Base-by-base conservation (phyloP, 2,888 invertebrate genomes). In the Sceliomorpha sp. region DNA sequence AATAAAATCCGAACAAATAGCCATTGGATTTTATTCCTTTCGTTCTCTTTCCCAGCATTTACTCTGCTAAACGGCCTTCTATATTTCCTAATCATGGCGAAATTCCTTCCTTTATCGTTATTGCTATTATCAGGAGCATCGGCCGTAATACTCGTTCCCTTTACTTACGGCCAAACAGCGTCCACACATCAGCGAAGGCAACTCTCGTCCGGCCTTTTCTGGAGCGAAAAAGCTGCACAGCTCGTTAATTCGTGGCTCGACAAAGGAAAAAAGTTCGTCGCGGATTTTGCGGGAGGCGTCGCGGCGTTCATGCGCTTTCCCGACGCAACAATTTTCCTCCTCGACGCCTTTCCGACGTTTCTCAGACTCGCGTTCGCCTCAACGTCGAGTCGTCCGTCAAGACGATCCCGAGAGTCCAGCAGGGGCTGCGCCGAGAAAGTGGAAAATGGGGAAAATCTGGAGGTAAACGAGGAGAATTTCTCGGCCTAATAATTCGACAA, bases 11-110 rank as follows among this genome's bases (percentile, higher is more conserved):
- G 24, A 1, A 15, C 27, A 15, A 39, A 50, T 36, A 9, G 26
- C 17, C 34, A 7, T 12, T 10, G 32, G 24, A 47, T 29, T 29
- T 9, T 29, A 7, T 29, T 29, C 29, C 9, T 32, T 47, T 17
- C 14, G 24, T 20, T 20, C 34, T 32, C 45, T 32, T 13, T 31
- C 34, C 20, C 20, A 9, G 27, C 50, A 50, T 50, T 50, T 50
- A 7, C 40, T 17, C 5, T 17, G 37, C 27, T n/a, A 40, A 40
- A 40, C 32, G 34, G 13, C 47, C 20, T 40, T 39, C 24, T 39
- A 51, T 37, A 40, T 40, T n/a, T 17, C 31, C 40, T 51, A 51
- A 50, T 50, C 48, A 50, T 50, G 26, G 3, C 14, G 14, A 13
- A n/a, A 36, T 9, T 50, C 27, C 15, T 36, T 26, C 26, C 26